Evolutionary conservation across 2,113 vertebrate species (phyloP), one percentile per base, ranked within the genome.

Genomic region (Osmerus eperlanus): DNA sequence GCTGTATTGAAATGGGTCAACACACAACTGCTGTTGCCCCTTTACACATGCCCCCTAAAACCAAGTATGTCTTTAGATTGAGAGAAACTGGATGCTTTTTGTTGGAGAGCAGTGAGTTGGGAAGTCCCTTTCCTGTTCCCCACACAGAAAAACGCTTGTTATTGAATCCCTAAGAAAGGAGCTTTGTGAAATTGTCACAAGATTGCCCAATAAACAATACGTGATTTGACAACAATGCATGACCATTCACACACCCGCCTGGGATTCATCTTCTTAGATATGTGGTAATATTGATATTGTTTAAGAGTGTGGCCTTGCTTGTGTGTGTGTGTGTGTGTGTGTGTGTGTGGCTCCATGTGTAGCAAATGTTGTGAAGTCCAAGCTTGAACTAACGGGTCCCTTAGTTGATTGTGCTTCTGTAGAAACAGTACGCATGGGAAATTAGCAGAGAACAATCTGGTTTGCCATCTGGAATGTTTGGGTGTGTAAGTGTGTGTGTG

Each of bases 381-480:
- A 21, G 32, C 18, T 2, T 62, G 47, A 62, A 71, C 61, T 3
- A 0, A 19, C 19, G 65, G 61, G 63, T 77, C 73, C 70, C 61
- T 16, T 14, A 15, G 51, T 70, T 65, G 74, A 67, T 73, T 75
- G 70, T 83, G 80, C 74, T 83, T 72, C 67, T 75, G 63, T 71
- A 81, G 64, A 75, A 72, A 79, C 3, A 51, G 68, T 81, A 74
- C 76, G 54, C 71, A 13, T 41, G 72, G 76, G 76, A 87, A 84
- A 84, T 83, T 72, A 76, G 71, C 74, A 75, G 14, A 14, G 62
- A 83, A 71, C 74, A 80, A 67, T 76, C 76, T 84, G 84, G 66
- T 62, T 8, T 72, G 64, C 83, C 83, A 83, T 86, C 84, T 84
- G 84, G 74, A 81, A 66, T 67, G 67, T 76, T 85, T 77, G 76